Conservation (phyloP, 2,888 invertebrate species). For the Linhomoeus sp. region DNA sequence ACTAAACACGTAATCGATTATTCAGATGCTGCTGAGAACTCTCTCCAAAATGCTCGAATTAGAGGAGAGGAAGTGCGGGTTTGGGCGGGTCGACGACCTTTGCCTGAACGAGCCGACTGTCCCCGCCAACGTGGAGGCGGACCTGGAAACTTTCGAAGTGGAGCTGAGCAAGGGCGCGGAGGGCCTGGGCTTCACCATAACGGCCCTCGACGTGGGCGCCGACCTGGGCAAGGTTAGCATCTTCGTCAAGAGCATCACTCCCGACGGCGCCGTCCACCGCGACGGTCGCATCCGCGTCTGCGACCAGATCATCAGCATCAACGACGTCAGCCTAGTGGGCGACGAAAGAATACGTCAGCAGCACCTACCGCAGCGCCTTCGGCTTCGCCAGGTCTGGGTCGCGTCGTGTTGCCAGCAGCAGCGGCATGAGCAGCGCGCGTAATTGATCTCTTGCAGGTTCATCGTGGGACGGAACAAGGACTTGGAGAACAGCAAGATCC, state of each 20-base stretch:
- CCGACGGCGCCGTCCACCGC: conserved; percentile 56
- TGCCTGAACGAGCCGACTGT: no score
- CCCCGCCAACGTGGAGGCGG: no score
- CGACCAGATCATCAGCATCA: conserved; percentile 97
- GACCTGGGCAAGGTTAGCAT: conserved; percentile 70
- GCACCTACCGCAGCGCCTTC: conserved; percentile 78
- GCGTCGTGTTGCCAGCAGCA: no score
- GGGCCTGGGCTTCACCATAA: conserved; percentile 92
- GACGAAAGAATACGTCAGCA: conserved; percentile 97
- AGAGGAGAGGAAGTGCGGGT: no score
- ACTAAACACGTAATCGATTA: no score
- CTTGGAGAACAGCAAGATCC: conserved; percentile 90
- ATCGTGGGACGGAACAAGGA: conserved; percentile 72
- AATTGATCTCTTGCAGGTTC: no score
- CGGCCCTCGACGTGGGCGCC: conserved; percentile 97
- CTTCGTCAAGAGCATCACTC: conserved; percentile 93
- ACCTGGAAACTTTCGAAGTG: no score
- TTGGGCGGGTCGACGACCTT: no score
- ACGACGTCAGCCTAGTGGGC: conserved; percentile 89
- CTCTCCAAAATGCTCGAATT: no score
- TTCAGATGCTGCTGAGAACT: no score
- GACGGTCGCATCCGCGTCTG: conserved; percentile 44
- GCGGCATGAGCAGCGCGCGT: no score
- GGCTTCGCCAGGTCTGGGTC: conserved; percentile 58
- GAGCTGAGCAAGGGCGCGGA: conserved; percentile 48